Base-by-base conservation (phyloP, 1,140 invertebrate species). In the Caenorhabditis briggsae region DNA sequence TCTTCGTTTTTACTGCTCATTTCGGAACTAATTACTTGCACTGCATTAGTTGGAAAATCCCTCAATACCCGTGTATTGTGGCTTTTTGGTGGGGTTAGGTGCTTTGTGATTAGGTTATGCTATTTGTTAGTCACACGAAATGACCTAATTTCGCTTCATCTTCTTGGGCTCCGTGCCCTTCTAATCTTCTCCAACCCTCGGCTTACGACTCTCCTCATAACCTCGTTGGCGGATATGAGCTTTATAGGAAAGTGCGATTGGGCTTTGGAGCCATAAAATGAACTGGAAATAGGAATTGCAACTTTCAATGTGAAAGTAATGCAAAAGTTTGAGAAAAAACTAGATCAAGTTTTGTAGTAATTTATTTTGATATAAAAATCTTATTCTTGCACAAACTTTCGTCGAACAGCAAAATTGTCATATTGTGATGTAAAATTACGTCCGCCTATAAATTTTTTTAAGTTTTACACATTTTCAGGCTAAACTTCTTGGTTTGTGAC, bases 21-120 rank as follows among this genome's bases (percentile, higher is more conserved):
- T 78, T 78, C 70, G 46, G 53, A 78, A 78, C 70, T 78, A 78
- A 78, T 78, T 78, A 78, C 70, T 78, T 78, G 70, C 70, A 78
- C 70, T 78, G 70, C 70, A 78, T 78, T 46, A 53, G 70, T 78
- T 78, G 70, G 70, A 78, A 78, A 78, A 78, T 78, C 70, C 70
- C 70, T 78, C 70, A 78, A 78, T 46, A 78, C 70, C 70, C 70
- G 53, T 78, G n/a, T 78, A 23, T 50, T 16, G 46, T 78, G 46
- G 70, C 70, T 78, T 53, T 78, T 78, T 46, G 70, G 33, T 33
- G 33, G 33, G 33, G 33, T 33, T 78, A 78, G 70, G 70, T 78
- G 70, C 70, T 78, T 78, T 78, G 70, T 78, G 70, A 78, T 78
- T 78, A 78, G 70, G 70, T 78, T 78, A 78, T 78, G 70, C 70